Evolutionary conservation across 2,113 vertebrate genomes (phyloP), one percentile per base, ranked within the genome.

Genomic region (Anas platyrhynchos): DNA sequence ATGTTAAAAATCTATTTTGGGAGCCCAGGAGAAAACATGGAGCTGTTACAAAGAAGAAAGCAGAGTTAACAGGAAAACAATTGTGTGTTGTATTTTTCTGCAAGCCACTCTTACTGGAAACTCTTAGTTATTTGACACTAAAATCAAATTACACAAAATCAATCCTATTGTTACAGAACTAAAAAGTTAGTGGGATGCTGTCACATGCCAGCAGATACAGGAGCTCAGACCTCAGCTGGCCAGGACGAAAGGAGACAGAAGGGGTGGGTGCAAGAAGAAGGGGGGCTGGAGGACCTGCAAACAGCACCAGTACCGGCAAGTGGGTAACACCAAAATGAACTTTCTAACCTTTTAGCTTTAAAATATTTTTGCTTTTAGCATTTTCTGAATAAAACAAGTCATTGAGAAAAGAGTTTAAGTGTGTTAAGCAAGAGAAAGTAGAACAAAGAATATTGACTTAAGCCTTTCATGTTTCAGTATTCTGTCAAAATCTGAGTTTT

Each of bases 181-280:
- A 31, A 63, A 44, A 46, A 32, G 62, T 44, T 9, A 6, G 5
- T 17, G 27, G 17, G 78, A 38, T 66, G 44, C 73, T 50, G 44
- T 16, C 31, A 8, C 0, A 0, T 9, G 25, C 21, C 43, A 62
- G 29, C 16, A 36, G 56, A 31, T 22, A 29, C 2, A 23, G 0
- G 0, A 55, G 38, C 50, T 78, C 66, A 25, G 13, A n/a, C 44
- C 22, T 79, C 7, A 5, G 50, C 78, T 75, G 67, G 20, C 41
- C 56, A 72, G 74, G 46, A 62, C 58, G 62, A 41, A 44, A 61
- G 31, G 48, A 17, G n/a, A n/a, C 9, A 11, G 7, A 2, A 32
- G 43, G n/a, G 20, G 43, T 38, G 22, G 50, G 20, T 21, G 10
- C 29, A 69, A 20, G 22, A 26, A 26, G 29, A 48, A 85, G 43